Conservation (phyloP, 2,888 invertebrate species). For the Lymantria monacha region DNA sequence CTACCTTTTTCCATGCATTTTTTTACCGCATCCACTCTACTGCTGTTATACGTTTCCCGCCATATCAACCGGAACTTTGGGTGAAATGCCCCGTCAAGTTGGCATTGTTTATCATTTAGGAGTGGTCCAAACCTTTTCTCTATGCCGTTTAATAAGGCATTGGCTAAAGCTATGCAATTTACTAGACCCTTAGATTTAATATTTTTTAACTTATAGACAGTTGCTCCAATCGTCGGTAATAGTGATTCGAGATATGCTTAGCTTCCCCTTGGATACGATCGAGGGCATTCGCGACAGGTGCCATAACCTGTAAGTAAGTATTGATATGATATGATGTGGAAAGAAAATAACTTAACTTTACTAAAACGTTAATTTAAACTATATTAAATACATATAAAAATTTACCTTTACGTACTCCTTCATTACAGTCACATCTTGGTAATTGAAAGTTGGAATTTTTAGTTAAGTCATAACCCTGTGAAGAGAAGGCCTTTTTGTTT, state of each 20-base stretch:
- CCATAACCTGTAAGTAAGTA: conserved; percentile 15
- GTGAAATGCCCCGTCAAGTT: conserved; percentile 28
- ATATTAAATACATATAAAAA: conserved; percentile 7
- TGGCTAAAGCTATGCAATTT: conserved; percentile 29
- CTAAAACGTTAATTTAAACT: no score
- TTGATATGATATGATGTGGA: conserved; percentile 10
- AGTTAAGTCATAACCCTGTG: conserved; percentile 19
- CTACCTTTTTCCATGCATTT: conserved; percentile 26
- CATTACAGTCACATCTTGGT: conserved; percentile 24
- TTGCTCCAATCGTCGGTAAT: conserved; percentile 26
- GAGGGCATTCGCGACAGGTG: conserved; percentile 19
- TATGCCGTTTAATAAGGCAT: conserved; percentile 30
- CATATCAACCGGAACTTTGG: conserved; percentile 5
- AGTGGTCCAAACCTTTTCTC: conserved; percentile 23
- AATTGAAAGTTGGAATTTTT: conserved; percentile 21
- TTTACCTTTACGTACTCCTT: conserved; percentile 15
- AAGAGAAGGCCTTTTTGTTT: no score
- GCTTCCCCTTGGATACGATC: conserved; percentile 23
- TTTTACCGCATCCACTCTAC: conserved; percentile 26
- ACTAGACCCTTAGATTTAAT: conserved; percentile 25
- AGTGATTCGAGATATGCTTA: conserved; percentile 16
- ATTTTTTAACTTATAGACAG: conserved; percentile 26
- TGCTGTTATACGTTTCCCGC: conserved; percentile 23
- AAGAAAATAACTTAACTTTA: no score
- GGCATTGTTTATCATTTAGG: conserved; percentile 27